Conservation (phyloP, 2,113 vertebrate species). For the Serilophus lunatus region DNA sequence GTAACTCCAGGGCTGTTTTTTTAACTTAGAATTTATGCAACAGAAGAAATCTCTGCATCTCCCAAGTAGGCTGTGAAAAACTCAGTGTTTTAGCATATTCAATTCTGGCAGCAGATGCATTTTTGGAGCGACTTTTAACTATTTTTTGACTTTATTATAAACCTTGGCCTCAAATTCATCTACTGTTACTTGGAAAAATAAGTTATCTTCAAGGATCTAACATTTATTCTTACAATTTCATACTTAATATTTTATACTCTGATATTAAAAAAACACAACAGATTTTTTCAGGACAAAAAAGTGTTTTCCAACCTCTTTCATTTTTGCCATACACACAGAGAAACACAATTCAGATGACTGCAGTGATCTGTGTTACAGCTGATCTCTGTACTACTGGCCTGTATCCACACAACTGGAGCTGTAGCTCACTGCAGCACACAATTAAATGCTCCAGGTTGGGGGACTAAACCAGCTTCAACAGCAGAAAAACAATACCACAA, state of each 20-base stretch:
- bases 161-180: background rate
- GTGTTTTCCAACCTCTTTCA: background rate
- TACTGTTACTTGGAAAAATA: background rate
- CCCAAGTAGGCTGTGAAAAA: background rate
- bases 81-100: rapidly evolving
- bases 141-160: background rate
- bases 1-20: background rate
- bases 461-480: background rate
- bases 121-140: background rate
- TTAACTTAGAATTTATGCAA: background rate
- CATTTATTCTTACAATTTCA: background rate
- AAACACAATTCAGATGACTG: background rate
- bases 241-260: background rate
- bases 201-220: background rate
- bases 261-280: background rate
- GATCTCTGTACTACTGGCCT: background rate
- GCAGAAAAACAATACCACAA: background rate
- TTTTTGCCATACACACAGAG: background rate
- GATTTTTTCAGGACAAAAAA: background rate
- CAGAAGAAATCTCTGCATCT: background rate
- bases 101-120: background rate
- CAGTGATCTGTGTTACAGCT: background rate
- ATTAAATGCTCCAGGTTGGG: background rate
- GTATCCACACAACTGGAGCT: background rate
- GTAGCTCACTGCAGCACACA: background rate